Evolutionary conservation across 2,797 vertebrate species (phyloP).

Genomic region (Pseudocheirus occidentalis): DNA sequence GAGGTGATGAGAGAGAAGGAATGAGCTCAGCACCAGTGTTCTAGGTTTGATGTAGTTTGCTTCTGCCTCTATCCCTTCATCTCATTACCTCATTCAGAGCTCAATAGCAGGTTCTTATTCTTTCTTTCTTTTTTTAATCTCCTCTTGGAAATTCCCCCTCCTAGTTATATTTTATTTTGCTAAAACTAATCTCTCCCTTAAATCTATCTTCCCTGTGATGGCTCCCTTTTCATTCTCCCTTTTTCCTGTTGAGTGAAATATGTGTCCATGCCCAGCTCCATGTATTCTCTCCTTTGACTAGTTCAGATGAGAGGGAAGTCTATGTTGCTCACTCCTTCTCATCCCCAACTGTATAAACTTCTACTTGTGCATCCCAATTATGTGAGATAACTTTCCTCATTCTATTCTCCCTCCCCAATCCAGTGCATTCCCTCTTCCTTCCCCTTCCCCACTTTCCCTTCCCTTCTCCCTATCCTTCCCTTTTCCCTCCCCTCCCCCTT

Average conservation of each 20-base stretch:
- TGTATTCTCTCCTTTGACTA: not conserved
- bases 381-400: not conserved
- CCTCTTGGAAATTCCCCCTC: not conserved
- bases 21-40: not conserved
- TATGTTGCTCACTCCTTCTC: not conserved
- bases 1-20: not conserved
- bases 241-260: not conserved
- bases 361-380: not conserved
- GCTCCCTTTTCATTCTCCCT: not conserved
- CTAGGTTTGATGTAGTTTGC: not conserved
- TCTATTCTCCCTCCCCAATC: not conserved
- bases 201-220: not conserved
- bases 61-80: not conserved
- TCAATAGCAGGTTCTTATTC: not conserved
- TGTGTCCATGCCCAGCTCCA: not conserved
- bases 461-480: no score
- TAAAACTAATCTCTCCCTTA: not conserved
- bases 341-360: not conserved
- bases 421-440: not conserved
- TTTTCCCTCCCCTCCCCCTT: no score
- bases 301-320: not conserved
- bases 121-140: not conserved
- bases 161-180: not conserved
- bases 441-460: not conserved
- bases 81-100: not conserved